phyloP scores from a whole-genome alignment of 2,113 vertebrate species.

The Thamnaconus septentrionalis region DNA sequence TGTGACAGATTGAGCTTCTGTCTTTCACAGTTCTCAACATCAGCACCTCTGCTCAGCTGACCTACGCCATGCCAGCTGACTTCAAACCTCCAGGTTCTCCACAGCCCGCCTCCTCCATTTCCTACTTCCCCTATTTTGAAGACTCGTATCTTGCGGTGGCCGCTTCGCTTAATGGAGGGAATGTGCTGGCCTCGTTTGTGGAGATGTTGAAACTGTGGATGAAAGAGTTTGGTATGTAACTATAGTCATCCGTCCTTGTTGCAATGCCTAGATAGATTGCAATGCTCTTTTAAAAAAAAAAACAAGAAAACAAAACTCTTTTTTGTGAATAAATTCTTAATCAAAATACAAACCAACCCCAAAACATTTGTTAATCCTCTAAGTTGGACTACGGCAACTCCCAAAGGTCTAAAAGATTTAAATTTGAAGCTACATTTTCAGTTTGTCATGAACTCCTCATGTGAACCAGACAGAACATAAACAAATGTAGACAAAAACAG shows the following conservation, averaged over 20 bases:
- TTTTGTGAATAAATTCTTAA: too few relatives aligned
- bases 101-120: constrained; percentile 75
- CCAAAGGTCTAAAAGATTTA: too few relatives aligned
- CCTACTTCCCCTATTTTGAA: constrained; percentile 89
- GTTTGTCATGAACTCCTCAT: too few relatives aligned
- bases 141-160: constrained; percentile 87
- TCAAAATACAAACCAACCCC: too few relatives aligned
- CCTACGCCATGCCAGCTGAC: constrained; percentile 80
- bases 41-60: constrained; percentile 92
- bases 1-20: constrained; percentile 4
- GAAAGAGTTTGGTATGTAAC: constrained; percentile 83
- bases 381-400: too few relatives aligned
- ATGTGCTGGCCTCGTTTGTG: constrained; percentile 86
- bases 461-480: too few relatives aligned
- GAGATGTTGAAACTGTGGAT: constrained; percentile 86
- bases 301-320: too few relatives aligned
- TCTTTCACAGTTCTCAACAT: constrained; percentile 85
- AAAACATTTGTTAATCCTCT: too few relatives aligned
- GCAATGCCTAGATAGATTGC: too few relatives aligned
- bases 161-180: constrained; percentile 93
- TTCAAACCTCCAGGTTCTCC: constrained; percentile 81
- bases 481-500: too few relatives aligned
- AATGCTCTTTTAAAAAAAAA: too few relatives aligned
- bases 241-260: not conserved
- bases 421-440: too few relatives aligned